A percentile compares a stretch with the other conserved stretches of the same genome.
phyloP scores from a whole-genome alignment of 2,888 invertebrate genomes.

The Oithona nana region DNA sequence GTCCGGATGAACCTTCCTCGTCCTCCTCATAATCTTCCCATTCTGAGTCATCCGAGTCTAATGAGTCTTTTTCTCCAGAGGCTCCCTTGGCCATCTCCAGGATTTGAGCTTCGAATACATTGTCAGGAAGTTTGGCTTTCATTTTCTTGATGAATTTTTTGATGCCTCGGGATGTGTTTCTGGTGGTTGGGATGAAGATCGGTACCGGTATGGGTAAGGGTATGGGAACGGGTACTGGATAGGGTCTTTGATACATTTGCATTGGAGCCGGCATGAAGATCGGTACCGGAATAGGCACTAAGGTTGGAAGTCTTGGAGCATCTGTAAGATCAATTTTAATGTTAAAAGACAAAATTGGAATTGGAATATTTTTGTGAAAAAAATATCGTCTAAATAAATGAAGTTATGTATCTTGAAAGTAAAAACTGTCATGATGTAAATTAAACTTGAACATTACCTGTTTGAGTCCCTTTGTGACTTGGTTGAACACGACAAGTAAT shows the following conservation, averaged over 20 bases:
- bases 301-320: constrained; percentile 22
- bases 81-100: constrained; percentile 95
- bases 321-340: no score
- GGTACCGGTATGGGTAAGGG: constrained; percentile 44
- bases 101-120: constrained; percentile 78
- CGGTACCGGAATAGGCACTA: constrained; percentile 71
- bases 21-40: constrained; percentile 30
- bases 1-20: constrained; percentile 29
- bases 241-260: constrained; percentile 66
- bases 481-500: background rate
- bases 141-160: constrained; percentile 58
- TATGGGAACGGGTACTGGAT: constrained; percentile 65
- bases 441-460: no score
- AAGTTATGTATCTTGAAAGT: no score
- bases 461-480: background rate
- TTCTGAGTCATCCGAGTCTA: constrained; percentile 26
- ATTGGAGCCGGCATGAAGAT: constrained; percentile 68
- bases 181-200: constrained; percentile 70
- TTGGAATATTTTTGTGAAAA: no score
- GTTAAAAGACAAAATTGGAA: no score
- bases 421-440: no score
- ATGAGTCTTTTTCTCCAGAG: constrained; percentile 53
- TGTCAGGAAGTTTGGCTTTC: constrained; percentile 45
- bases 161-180: constrained; percentile 63
- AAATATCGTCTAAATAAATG: no score